Evolutionary conservation across 2,888 invertebrate genomes (phyloP), one percentile per base, ranked within the genome.

Genomic region (Sminthurides aquaticus): DNA sequence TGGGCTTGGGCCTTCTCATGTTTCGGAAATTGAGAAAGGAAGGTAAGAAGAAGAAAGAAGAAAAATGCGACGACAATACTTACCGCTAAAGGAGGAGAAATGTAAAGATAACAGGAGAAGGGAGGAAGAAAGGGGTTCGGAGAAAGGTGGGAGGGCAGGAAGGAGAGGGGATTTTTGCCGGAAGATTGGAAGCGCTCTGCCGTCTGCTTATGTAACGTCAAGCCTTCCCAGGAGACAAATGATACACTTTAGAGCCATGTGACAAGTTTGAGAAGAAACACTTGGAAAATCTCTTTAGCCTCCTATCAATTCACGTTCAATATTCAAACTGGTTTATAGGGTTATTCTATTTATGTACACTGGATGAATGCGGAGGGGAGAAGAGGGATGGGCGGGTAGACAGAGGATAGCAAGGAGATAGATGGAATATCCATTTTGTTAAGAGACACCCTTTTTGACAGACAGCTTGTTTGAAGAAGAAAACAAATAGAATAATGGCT

Each of bases 161-260:
- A n/a, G n/a, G n/a, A n/a, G n/a, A n/a, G n/a, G n/a, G n/a, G n/a
- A n/a, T n/a, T n/a, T n/a, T n/a, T n/a, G n/a, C n/a, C n/a, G n/a
- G n/a, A n/a, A n/a, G n/a, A n/a, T n/a, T n/a, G n/a, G n/a, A n/a
- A n/a, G n/a, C n/a, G n/a, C n/a, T n/a, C n/a, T n/a, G n/a, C n/a
- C n/a, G n/a, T n/a, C n/a, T n/a, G n/a, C n/a, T n/a, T n/a, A n/a
- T n/a, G n/a, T n/a, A n/a, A n/a, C n/a, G n/a, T n/a, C n/a, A n/a
- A n/a, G n/a, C n/a, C n/a, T n/a, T 54, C 61, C 61, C 61, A n/a
- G 25, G 61, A 61, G 61, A 61, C 61, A 61, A 61, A 61, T 61
- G 61, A 61, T 61, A 54, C 61, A 61, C 61, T 61, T 52, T 26
- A 27, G 61, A 54, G 22, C 43, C 43, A 27, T 28, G 61, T 61